Evolutionary conservation across 2,113 vertebrate genomes (phyloP).

Genomic region (Zosterops borbonicus): DNA sequence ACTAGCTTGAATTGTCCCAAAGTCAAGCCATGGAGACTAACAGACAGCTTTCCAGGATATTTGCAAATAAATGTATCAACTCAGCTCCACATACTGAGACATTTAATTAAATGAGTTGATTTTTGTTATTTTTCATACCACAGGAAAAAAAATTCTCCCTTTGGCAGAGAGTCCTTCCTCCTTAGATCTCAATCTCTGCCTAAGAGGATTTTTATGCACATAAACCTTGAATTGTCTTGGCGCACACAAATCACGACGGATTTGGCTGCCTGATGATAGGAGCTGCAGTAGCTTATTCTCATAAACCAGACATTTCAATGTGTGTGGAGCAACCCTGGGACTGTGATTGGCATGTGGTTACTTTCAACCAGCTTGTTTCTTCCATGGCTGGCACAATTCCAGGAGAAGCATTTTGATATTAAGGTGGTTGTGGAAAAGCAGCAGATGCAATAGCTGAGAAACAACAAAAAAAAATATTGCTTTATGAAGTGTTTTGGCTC

Average conservation of each 20-base stretch:
- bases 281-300: background rate
- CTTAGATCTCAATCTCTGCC: background rate
- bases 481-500: slow-evolving; percentile 55
- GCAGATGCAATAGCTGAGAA: slow-evolving; percentile 31
- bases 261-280: background rate
- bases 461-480: background rate
- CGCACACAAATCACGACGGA: background rate
- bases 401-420: slow-evolving; percentile 39
- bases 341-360: slow-evolving; percentile 16
- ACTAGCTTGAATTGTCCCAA: background rate
- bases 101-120: background rate
- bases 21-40: background rate
- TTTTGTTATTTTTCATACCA: slow-evolving; percentile 26
- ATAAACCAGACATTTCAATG: background rate
- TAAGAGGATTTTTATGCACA: background rate
- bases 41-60: background rate
- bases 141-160: background rate
- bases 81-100: background rate
- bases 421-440: slow-evolving; percentile 41
- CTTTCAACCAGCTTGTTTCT: background rate
- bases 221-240: slow-evolving; percentile 34
- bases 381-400: background rate
- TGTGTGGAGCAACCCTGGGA: background rate
- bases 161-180: slow-evolving; percentile 12
- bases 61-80: background rate